Evolutionary conservation across 2,888 invertebrate species (phyloP).

Genomic region (Nomada ruficornis): DNA sequence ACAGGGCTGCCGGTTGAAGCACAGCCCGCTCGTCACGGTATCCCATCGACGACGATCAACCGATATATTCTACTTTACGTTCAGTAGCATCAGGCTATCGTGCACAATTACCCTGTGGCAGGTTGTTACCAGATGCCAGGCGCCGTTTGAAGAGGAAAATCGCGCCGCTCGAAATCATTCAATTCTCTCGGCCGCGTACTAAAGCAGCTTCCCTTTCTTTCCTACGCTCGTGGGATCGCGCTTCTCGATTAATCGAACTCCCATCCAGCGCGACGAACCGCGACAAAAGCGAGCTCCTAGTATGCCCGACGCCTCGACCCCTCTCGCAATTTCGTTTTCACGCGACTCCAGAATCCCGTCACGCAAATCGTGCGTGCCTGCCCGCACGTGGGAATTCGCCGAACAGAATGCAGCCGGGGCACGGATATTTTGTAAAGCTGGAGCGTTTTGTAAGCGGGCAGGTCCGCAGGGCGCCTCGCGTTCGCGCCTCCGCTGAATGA

Average conservation of each 20-base stretch:
- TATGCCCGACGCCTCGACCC: neutral
- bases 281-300: slow-evolving; percentile 25
- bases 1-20: no score
- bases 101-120: no score
- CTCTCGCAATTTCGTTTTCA: slow-evolving; percentile 12
- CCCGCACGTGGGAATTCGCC: slow-evolving; percentile 64
- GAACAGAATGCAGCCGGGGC: slow-evolving; percentile 32
- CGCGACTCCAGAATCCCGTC: neutral
- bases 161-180: neutral
- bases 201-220: neutral
- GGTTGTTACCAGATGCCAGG: neutral
- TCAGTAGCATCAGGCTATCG: neutral
- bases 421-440: slow-evolving; percentile 47
- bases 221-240: neutral
- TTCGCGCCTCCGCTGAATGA: slow-evolving; percentile 74
- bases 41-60: neutral
- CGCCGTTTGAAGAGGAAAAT: neutral
- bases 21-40: neutral
- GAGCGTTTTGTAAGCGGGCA: slow-evolving; percentile 28
- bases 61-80: no score
- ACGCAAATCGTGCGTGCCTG: slow-evolving; percentile 28
- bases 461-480: slow-evolving; percentile 47
- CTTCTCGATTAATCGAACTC: slow-evolving; percentile 31
- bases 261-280: neutral
- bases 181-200: neutral